These are phyloP conservation scores for Hoplostethus mediterraneus DNA, from an alignment of 2,797 vertebrate genomes.

Conservation along the genomic window DNA sequence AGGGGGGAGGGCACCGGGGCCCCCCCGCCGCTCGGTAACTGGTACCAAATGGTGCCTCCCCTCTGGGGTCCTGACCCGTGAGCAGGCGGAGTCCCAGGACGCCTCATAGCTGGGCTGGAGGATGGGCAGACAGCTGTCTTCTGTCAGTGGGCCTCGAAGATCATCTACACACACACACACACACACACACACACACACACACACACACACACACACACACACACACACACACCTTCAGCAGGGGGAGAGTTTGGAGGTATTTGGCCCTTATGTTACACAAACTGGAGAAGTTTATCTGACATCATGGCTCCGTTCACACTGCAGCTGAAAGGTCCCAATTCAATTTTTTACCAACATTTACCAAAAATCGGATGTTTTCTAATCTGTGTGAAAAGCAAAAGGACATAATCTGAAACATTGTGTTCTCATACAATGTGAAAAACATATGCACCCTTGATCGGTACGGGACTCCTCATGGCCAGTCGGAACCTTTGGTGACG, in stretches of 20 bases:
- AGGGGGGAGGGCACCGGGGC: slow-evolving; percentile 34
- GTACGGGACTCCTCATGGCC: too few relatives aligned
- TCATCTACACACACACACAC: slow-evolving; percentile 41
- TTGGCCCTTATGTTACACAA: too few relatives aligned
- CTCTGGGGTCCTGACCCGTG: slow-evolving; percentile 81
- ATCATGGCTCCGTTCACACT: too few relatives aligned
- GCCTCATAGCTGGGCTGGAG: slow-evolving; percentile 75
- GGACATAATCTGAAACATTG: too few relatives aligned
- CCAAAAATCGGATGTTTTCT: too few relatives aligned
- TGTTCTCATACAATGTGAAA: too few relatives aligned
- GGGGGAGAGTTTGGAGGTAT: neutral
- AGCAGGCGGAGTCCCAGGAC: slow-evolving; percentile 80
- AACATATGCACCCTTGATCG: too few relatives aligned
- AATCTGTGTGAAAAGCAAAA: too few relatives aligned
- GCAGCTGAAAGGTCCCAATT: too few relatives aligned
- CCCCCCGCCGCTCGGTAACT: slow-evolving; percentile 83
- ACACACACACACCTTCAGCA: slow-evolving; percentile 25
- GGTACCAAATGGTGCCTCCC: slow-evolving; percentile 85
- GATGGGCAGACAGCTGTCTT: slow-evolving; percentile 85
- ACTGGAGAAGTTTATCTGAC: too few relatives aligned
- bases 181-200: slow-evolving; percentile 1
- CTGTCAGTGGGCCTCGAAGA: slow-evolving; percentile 78
- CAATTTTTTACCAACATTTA: too few relatives aligned
- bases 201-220: slow-evolving; percentile 16
- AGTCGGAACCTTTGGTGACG: too few relatives aligned